Conservation (phyloP, 2,113 vertebrate genomes). For the Megaceryle maxima region DNA sequence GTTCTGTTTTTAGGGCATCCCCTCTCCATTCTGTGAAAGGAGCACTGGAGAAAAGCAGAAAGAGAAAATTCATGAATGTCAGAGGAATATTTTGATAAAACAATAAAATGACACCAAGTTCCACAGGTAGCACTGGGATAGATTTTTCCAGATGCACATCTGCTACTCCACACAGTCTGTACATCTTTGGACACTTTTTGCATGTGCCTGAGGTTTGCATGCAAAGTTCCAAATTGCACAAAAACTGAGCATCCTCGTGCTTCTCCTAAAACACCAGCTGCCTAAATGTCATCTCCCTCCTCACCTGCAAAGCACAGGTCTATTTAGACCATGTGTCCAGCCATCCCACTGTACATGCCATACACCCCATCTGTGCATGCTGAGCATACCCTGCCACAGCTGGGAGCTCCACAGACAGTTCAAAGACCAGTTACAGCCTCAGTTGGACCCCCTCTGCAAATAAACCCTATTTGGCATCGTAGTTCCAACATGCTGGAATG, state of each 20-base stretch:
- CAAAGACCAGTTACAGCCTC: not conserved
- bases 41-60: not conserved
- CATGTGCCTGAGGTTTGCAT: not conserved
- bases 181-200: not conserved
- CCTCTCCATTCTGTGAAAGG: not conserved
- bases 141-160: not conserved
- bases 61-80: not conserved
- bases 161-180: not conserved
- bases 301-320: not conserved
- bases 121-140: not conserved
- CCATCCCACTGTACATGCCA: not conserved
- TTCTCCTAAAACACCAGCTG: not conserved
- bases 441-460: not conserved
- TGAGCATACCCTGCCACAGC: not conserved
- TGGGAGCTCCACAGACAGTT: not conserved
- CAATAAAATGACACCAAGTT: not conserved
- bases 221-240: not conserved
- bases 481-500: not conserved
- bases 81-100: not conserved
- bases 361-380: not conserved
- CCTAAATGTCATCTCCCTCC: not conserved
- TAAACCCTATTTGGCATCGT: not conserved
- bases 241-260: not conserved
- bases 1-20: not conserved
- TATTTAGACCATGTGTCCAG: not conserved